Evolutionary conservation across 2,888 invertebrate species (phyloP), one percentile per base, ranked within the genome.

Genomic region (Drosophila fungiperda): DNA sequence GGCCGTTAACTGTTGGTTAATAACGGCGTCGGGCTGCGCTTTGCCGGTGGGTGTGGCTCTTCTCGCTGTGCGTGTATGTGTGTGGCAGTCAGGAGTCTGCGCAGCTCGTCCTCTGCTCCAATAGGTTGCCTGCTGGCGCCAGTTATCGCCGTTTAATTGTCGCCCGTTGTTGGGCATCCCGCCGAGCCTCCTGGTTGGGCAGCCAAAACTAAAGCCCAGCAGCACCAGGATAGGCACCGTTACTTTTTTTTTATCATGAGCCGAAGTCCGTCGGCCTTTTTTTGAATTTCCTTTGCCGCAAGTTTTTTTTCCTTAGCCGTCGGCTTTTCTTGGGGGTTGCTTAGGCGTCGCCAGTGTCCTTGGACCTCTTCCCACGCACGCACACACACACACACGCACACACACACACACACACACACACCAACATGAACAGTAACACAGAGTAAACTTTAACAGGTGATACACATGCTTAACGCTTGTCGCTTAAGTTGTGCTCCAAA

Each of bases 41-140:
- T 45, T 32, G 52, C 42, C 23, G 69, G 89, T 90, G 91, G 91
- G 91, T 83, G 91, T 91, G 92, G 88, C 92, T 83, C 82, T 72
- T 23, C 35, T 17, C 15, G 15, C 45, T 36, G 9, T 35, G 23
- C 23, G 35, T 53, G 53, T 17, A 17, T 17, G 26, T 12, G 38
- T 52, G 53, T 50, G 38, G 40, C 29, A 40, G 68, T 57, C 65
- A 61, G 89, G 91, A 87, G 91, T 92, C 91, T 92, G 91, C 91
- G 91, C 91, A 91, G 68, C 89, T 67, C 80, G 63, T 77, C 75
- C 87, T 79, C 54, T 57, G 76, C 73, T 83, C 76, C 87, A 87
- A 83, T 90, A 88, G 89, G 88, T 88, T 78, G 90, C 69, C 69
- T 59, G 76, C 53, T 58, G 62, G 74, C 76, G 63, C 57, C 72